Evolutionary conservation across 2,888 invertebrate genomes (phyloP), one percentile per base, ranked within the genome.

Genomic region (Eristalis arbustorum): DNA sequence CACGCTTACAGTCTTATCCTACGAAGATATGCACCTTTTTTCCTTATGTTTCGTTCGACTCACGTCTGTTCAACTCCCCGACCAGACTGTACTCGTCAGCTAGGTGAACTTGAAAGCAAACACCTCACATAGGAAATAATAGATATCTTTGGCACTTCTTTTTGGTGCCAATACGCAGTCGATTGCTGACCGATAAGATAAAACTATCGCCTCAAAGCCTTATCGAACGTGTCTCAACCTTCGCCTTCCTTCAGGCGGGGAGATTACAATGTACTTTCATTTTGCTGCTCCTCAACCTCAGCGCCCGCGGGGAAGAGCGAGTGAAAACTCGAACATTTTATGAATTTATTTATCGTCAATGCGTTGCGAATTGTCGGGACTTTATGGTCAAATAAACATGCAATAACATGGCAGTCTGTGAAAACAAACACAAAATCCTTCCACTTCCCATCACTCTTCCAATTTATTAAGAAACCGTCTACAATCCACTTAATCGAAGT

Each of bases 401-500:
- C 18, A 6, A 8, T 18, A 18, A 49, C 18, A 49, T n/a, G 3
- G 49, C 18, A 5, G n/a, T 49, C 4, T n/a, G 49, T 49, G 49
- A 49, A n/a, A 57, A 5, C 8, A 56, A 22, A 23, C n/a, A 23
- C 8, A 59, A 25, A 1, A 13, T 14, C 4, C 14, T 31, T 31
- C 31, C 31, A 8, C 1, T 31, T 8, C 31, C 31, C 31, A 31
- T 8, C 31, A 31, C 31, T 31, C 31, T 31, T 37, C 13, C 3
- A 13, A 13, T 37, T 49, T 49, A 42, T 42, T 42, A 25, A 25
- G 3, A 25, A 25, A 1, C 25, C 18, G 42, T 5, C 3, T 42
- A 42, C 42, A 49, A 6, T 18, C 79, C 13, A 11, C 37, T 37
- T 85, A 92, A 88, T 92, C 90, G 40, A 90, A 88, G 64, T 89